Percentiles rank a stretch among this genome's conserved stretches.
Evolutionary conservation across 1,140 invertebrate genomes (phyloP).

Genomic region (Choristoneura fumiferana): DNA sequence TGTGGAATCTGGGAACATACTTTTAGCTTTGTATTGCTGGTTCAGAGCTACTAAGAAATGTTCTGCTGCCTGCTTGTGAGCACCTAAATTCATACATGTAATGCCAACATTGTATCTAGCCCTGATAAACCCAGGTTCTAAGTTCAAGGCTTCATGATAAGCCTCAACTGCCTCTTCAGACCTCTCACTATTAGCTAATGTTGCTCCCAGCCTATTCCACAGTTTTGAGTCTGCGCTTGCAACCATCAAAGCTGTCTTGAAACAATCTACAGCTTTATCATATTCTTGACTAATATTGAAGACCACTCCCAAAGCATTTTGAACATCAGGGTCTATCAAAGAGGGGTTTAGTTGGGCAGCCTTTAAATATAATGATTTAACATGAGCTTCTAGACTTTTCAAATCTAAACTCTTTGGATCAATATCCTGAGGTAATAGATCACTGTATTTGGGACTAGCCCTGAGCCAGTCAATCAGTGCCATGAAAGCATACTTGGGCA

Average conservation of each 20-base stretch:
- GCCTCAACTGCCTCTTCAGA: conserved; percentile 98
- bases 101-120: conserved; percentile 99
- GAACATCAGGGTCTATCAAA: conserved; percentile 94
- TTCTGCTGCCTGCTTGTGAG: conserved; percentile 96
- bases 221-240: conserved; percentile 93
- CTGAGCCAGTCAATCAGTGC: conserved; percentile 91
- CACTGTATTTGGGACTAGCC: conserved; percentile 90
- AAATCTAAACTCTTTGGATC: conserved; percentile 56
- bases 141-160: conserved; percentile 93
- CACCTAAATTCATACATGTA: conserved; percentile 97
- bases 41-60: conserved; percentile 96
- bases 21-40: conserved; percentile 90
- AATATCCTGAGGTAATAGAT: conserved; percentile 81
- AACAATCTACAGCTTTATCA: conserved; percentile 98
- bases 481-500: conserved; percentile 86
- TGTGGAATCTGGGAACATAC: conserved; percentile 57
- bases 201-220: conserved; percentile 98
- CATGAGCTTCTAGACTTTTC: conserved; percentile 72
- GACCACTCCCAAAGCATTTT: conserved; percentile 96
- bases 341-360: conserved; percentile 89
- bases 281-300: conserved; percentile 97
- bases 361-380: conserved; percentile 90
- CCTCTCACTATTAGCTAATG: conserved; percentile 95
- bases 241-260: conserved; percentile 91
- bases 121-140: conserved; percentile 97